phyloP scores from a whole-genome alignment of 2,797 vertebrate species.

The Microctenopoma lineatum region DNA sequence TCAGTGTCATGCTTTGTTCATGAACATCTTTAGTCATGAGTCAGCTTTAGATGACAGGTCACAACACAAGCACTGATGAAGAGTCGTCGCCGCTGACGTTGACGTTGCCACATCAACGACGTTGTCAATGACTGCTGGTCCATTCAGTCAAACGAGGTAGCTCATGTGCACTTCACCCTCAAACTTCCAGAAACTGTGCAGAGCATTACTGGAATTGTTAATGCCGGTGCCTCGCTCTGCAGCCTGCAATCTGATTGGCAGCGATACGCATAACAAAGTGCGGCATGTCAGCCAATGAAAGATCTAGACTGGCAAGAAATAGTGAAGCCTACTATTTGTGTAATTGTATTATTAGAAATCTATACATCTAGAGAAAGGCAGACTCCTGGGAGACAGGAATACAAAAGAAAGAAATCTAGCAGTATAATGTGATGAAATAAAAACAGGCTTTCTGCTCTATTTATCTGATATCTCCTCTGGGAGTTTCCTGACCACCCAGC shows the following conservation, averaged over 20 bases:
- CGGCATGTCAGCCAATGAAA: conserved; percentile 6
- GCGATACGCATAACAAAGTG: neutral
- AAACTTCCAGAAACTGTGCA: conserved; percentile 18
- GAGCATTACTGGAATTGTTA: conserved; percentile 23
- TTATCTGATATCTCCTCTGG: conserved; percentile 44
- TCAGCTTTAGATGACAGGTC: neutral
- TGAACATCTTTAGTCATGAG: conserved; percentile 7
- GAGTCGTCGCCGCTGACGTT: conserved; percentile 17
- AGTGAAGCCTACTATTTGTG: neutral
- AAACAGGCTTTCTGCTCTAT: conserved; percentile 34
- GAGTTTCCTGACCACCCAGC: conserved; percentile 66
- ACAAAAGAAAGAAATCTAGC: neutral
- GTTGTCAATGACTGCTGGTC: conserved; percentile 1
- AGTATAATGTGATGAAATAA: conserved; percentile 18
- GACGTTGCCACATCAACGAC: no score
- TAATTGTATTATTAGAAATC: neutral
- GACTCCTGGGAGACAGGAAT: neutral
- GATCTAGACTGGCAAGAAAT: neutral
- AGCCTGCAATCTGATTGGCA: conserved; percentile 29
- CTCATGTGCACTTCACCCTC: conserved; percentile 17
- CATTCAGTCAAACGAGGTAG: conserved; percentile 20
- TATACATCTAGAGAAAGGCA: neutral
- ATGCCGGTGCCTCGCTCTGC: neutral
- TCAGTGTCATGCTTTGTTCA: conserved; percentile 2
- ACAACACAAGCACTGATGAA: conserved; percentile 18